phyloP scores from a whole-genome alignment of 2,888 invertebrate genomes.

The Eupithecia insigniata region DNA sequence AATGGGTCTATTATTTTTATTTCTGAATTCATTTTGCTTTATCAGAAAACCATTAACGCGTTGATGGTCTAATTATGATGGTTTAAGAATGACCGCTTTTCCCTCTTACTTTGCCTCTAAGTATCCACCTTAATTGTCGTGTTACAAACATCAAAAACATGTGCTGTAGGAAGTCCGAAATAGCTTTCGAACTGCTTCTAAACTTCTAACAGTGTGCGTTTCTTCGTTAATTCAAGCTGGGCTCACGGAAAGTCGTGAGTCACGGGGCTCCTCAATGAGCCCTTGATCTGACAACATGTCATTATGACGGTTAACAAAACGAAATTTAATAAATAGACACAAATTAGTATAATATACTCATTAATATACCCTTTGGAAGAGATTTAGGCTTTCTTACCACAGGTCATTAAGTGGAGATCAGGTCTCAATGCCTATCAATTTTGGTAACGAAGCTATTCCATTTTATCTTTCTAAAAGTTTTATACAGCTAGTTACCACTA shows the following conservation, averaged over 20 bases:
- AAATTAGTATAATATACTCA: constrained; percentile 32
- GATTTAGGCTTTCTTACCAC: neutral
- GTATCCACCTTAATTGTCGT: neutral
- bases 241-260: constrained; percentile 59
- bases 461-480: neutral
- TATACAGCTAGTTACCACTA: neutral
- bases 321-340: constrained; percentile 39
- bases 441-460: neutral
- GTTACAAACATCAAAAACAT: constrained; percentile 9
- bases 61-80: neutral
- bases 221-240: constrained; percentile 1
- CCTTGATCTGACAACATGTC: constrained; percentile 60
- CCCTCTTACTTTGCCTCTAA: neutral
- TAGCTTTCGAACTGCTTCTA: neutral
- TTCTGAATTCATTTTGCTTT: constrained; percentile 10
- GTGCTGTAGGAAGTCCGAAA: constrained; percentile 3
- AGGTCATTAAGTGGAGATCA: neutral
- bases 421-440: neutral
- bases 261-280: constrained; percentile 55
- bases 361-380: neutral
- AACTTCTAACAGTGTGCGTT: constrained; percentile 8
- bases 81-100: neutral
- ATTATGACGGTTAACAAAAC: constrained; percentile 53
- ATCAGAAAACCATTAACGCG: neutral
- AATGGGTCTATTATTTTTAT: constrained; percentile 51